Evolutionary conservation across 1,140 invertebrate species (phyloP).

Genomic region (Steinernema khuongi): DNA sequence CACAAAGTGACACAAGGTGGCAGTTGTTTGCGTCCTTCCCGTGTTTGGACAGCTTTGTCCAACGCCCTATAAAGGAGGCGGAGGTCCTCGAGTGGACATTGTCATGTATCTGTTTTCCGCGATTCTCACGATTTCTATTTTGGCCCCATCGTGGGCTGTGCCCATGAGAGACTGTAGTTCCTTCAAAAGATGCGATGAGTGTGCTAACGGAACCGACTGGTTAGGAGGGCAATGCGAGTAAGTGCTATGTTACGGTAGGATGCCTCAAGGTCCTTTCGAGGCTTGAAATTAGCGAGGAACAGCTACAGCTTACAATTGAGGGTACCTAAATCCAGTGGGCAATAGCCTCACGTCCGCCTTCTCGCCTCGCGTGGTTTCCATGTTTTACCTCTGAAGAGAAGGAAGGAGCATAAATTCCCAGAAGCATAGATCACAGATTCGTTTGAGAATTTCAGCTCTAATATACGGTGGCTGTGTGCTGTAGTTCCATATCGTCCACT

Average conservation of each 20-base stretch:
- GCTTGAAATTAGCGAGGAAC: too few relatives aligned
- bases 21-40: background rate
- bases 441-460: too few relatives aligned
- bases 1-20: background rate
- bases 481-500: too few relatives aligned
- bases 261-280: too few relatives aligned
- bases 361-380: too few relatives aligned
- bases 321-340: too few relatives aligned
- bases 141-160: background rate
- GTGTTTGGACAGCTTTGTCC: slow-evolving; percentile 5
- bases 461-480: too few relatives aligned
- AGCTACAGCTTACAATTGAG: too few relatives aligned
- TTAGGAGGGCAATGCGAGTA: background rate
- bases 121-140: background rate
- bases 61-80: background rate
- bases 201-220: background rate
- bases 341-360: too few relatives aligned
- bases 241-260: slow-evolving; percentile 5
- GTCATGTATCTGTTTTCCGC: background rate
- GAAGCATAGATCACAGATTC: too few relatives aligned
- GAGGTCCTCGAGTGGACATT: background rate
- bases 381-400: too few relatives aligned
- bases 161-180: background rate
- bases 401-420: too few relatives aligned
- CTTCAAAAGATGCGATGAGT: background rate